Conservation (phyloP, 2,888 invertebrate genomes). For the Tuta absoluta region DNA sequence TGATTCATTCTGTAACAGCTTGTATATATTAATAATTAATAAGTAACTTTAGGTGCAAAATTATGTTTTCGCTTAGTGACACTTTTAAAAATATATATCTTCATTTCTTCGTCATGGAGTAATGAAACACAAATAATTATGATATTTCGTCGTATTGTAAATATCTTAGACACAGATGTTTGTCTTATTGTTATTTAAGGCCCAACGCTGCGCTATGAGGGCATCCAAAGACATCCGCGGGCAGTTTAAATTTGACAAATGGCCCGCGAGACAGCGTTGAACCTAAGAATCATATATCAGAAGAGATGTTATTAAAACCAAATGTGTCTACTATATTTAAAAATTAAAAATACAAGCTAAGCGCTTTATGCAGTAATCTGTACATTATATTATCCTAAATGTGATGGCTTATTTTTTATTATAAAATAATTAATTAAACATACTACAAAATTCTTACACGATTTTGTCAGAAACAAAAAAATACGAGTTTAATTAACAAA, state of each 20-base stretch:
- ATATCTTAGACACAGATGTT: not conserved
- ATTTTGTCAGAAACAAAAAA: conserved; percentile 40
- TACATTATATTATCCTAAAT: conserved; percentile 7
- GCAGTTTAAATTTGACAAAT: no score
- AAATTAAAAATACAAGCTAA: conserved; percentile 1
- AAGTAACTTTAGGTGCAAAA: no score
- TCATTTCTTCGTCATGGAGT: not conserved
- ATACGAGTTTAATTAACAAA: conserved; percentile 50
- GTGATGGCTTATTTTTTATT: conserved; percentile 6
- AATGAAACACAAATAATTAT: not conserved
- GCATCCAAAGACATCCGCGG: no score
- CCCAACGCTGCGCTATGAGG: no score
- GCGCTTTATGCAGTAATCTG: not conserved
- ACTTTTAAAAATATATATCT: no score
- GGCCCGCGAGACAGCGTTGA: no score
- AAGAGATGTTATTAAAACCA: not conserved
- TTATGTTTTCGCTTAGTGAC: no score
- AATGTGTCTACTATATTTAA: not conserved
- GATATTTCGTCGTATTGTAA: conserved; percentile 8
- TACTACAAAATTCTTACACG: not conserved
- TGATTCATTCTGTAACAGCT: no score
- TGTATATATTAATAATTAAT: no score
- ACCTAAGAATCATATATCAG: no score
- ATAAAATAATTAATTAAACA: not conserved
- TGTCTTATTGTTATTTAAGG: not conserved